A percentile compares a stretch with the other conserved stretches of the same genome.
Evolutionary conservation across 2,888 invertebrate genomes (phyloP).

Genomic region (Odontothrips loti): DNA sequence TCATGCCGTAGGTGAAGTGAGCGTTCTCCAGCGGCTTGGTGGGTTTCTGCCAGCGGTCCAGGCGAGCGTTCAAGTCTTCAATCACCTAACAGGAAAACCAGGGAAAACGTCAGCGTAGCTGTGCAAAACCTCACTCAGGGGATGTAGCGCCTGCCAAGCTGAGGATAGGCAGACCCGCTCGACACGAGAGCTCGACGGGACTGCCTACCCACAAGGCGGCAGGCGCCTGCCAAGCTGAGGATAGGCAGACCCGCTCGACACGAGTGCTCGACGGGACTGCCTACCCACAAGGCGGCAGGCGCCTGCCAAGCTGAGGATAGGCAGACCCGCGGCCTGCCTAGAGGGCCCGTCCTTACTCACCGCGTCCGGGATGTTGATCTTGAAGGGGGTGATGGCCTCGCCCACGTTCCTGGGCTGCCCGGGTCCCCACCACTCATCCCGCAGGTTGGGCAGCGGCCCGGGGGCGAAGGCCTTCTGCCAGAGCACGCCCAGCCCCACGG

Average conservation of each 20-base stretch:
- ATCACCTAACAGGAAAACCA: constrained; percentile 44
- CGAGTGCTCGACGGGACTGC: not conserved
- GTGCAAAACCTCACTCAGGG: too few species aligned
- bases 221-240: not conserved
- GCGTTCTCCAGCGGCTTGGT: constrained; percentile 38
- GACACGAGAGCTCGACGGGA: not conserved
- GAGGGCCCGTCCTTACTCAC: too few species aligned
- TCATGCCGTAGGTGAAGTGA: constrained; percentile 71
- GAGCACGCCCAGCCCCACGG: constrained; percentile 28
- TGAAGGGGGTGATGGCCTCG: constrained; percentile 55
- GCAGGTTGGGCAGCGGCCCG: constrained; percentile 33
- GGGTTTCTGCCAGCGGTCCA: constrained; percentile 36
- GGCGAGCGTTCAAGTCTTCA: constrained; percentile 34
- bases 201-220: not conserved
- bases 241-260: too few species aligned
- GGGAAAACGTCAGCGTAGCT: constrained; percentile 53
- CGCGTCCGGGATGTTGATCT: constrained; percentile 57
- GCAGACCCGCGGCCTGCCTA: too few species aligned
- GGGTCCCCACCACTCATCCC: constrained; percentile 56
- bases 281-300: not conserved
- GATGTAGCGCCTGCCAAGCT: too few species aligned
- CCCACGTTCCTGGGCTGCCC: constrained; percentile 52
- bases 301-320: not conserved
- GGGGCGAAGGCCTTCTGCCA: constrained; percentile 28
- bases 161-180: too few species aligned